These are phyloP conservation scores for Sphecodes monilicornis DNA, from an alignment of 2,888 invertebrate genomes.

Conservation along the genomic window DNA sequence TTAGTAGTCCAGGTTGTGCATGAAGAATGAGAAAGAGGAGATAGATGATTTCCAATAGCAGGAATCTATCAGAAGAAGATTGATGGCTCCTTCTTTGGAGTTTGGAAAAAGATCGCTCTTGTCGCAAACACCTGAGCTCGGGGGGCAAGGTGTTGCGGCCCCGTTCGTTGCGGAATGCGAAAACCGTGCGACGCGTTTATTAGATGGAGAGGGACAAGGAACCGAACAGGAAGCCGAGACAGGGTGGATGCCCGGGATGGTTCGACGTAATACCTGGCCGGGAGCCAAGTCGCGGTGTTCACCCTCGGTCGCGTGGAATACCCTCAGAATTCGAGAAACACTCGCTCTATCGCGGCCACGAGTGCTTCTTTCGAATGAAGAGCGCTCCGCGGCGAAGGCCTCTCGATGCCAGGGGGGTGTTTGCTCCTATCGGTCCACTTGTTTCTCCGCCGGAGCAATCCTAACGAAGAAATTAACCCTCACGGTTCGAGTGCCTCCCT, in stretches of 20 bases:
- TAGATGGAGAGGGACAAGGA: constrained; percentile 24
- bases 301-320: constrained; percentile 62
- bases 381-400: constrained; percentile 33
- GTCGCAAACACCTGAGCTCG: background rate
- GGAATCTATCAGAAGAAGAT: background rate
- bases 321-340: constrained; percentile 68
- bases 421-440: constrained; percentile 1
- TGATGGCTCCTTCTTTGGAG: background rate
- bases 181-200: constrained; percentile 56
- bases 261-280: constrained; percentile 69
- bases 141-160: background rate
- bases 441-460: constrained; percentile 5
- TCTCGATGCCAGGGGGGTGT: constrained; percentile 31
- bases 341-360: constrained; percentile 43
- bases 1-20: no score
- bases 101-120: background rate
- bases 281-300: constrained; percentile 65
- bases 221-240: constrained; percentile 3
- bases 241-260: constrained; percentile 60
- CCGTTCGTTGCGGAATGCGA: constrained; percentile 51
- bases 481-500: background rate
- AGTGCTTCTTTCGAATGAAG: constrained; percentile 50
- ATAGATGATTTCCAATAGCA: background rate
- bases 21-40: no score
- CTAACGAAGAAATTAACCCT: background rate